These are phyloP conservation scores for Podarcis muralis DNA, from an alignment of 2,113 vertebrate species.

Conservation along the genomic window DNA sequence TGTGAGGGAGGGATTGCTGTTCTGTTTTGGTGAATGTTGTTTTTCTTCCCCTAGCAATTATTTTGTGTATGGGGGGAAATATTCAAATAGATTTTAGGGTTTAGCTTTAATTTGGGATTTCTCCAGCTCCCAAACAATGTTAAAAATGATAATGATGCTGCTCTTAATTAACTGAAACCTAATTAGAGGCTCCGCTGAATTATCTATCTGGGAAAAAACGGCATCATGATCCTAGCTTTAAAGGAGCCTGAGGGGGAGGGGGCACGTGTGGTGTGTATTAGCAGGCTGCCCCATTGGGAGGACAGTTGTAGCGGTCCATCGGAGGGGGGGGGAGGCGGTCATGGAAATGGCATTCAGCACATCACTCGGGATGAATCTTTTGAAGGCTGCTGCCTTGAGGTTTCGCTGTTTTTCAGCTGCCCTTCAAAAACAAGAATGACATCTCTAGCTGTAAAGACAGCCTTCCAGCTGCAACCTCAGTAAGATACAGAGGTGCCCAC, in stretches of 20 bases:
- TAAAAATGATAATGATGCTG: conserved; percentile 5
- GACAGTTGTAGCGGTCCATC: not conserved
- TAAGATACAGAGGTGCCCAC: not conserved
- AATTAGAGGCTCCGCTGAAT: conserved; percentile 12
- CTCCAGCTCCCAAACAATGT: conserved; percentile 15
- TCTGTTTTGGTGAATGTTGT: not conserved
- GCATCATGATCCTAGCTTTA: not conserved
- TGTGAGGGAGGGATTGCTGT: not conserved
- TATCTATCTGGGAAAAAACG: not conserved
- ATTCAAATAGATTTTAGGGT: not conserved
- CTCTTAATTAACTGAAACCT: conserved; percentile 20
- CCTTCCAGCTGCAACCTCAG: not conserved
- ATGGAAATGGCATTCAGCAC: not conserved
- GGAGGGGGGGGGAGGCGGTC: not conserved
- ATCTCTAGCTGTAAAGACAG: not conserved
- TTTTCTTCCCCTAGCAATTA: not conserved
- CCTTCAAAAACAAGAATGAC: not conserved
- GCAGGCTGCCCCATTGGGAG: not conserved
- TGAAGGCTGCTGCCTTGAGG: not conserved
- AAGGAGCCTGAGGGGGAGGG: not conserved
- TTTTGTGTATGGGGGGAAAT: not conserved
- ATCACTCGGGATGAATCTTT: not conserved
- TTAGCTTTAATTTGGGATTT: conserved; percentile 3
- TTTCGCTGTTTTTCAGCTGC: not conserved
- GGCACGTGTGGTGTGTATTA: not conserved